Evolutionary conservation across 2,888 invertebrate species (phyloP), one percentile per base, ranked within the genome.

Genomic region (Suillia variegata): DNA sequence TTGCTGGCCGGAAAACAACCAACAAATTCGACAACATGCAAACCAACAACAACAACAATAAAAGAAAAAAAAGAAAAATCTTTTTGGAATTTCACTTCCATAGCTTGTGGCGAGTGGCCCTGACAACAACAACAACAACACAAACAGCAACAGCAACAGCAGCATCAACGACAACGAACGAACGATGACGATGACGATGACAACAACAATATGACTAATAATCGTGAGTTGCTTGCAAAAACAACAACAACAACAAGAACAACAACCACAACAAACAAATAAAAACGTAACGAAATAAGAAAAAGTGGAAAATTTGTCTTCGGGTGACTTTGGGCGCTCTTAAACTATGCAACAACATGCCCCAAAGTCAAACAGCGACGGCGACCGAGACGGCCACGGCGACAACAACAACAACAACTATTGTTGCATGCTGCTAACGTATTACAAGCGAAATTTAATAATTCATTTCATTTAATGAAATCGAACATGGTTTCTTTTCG

Each of bases 391-490:
- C n/a, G n/a, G n/a, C n/a, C n/a, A n/a, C n/a, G n/a, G n/a, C n/a
- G n/a, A n/a, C n/a, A n/a, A n/a, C n/a, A n/a, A n/a, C n/a, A n/a
- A n/a, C n/a, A n/a, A n/a, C n/a, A n/a, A n/a, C n/a, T n/a, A n/a
- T n/a, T n/a, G n/a, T n/a, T n/a, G n/a, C n/a, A n/a, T n/a, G n/a
- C n/a, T n/a, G n/a, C n/a, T n/a, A n/a, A 31, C 34, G 38, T 22
- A 20, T 13, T 26, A 33, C 33, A 52, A 52, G 17, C 3, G 52
- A 31, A 52, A 52, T 52, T 52, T 52, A 52, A 52, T 52, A 52
- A 52, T 52, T 52, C 52, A 52, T 52, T 52, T 33, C 52, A 52
- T 52, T 52, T 31, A 26, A 52, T 52, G 52, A 33, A 52, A 52
- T n/a, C 31, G 49, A 49, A 49, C 22, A 49, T 49, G 21, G 12